phyloP scores from a whole-genome alignment of 2,888 invertebrate species.

The Nemapogon koenigi region DNA sequence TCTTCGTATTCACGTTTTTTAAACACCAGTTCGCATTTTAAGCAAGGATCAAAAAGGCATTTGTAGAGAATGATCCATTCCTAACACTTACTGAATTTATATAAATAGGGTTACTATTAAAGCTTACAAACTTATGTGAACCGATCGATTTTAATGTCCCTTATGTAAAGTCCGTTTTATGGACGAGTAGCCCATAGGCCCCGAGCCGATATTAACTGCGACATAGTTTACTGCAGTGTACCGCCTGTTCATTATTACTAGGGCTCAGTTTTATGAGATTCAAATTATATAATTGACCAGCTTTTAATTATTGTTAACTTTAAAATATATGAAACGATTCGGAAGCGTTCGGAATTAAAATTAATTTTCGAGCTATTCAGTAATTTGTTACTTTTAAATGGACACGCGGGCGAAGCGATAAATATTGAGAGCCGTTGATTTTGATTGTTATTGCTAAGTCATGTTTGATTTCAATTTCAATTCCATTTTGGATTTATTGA shows the following conservation, averaged over 20 bases:
- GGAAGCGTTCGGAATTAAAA: conserved; percentile 9
- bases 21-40: no score
- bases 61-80: no score
- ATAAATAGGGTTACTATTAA: no score
- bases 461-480: no score
- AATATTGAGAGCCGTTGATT: conserved; percentile 2
- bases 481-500: no score
- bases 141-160: conserved; percentile 3
- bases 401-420: conserved; percentile 2
- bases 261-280: conserved; percentile 52
- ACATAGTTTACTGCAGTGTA: conserved; percentile 48
- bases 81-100: no score
- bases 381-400: conserved; percentile 5
- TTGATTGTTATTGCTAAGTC: neutral
- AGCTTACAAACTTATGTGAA: no score
- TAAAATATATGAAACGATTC: conserved; percentile 21
- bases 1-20: no score
- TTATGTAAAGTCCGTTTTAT: conserved; percentile 6
- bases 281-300: conserved; percentile 50
- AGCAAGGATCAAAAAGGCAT: no score
- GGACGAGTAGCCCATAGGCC: conserved; percentile 8
- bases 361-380: conserved; percentile 11
- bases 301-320: conserved; percentile 32
- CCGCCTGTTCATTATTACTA: conserved; percentile 55
- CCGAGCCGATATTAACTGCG: conserved; percentile 45